Percentiles rank a stretch among this genome's conserved stretches.
phyloP scores from a whole-genome alignment of 2,797 vertebrate species.

The Pelodytes ibericus region DNA sequence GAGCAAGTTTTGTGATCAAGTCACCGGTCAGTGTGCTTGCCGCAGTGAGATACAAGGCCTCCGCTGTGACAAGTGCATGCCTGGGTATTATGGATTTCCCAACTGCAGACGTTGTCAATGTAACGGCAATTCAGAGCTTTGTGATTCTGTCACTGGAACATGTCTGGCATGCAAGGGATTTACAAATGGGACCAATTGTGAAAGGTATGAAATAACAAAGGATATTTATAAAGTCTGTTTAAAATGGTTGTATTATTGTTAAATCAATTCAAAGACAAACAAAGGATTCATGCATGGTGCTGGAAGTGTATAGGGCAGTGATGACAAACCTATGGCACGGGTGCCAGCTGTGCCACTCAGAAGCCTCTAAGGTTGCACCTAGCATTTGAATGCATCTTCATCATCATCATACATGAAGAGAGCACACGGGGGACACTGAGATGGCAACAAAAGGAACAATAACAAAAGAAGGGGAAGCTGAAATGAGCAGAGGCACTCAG shows the following conservation, averaged over 20 bases:
- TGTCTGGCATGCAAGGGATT: conserved; percentile 76
- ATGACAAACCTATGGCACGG: no score
- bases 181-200: conserved; percentile 74
- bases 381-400: no score
- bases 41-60: conserved; percentile 68
- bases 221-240: not conserved
- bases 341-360: no score
- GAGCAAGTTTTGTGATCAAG: conserved; percentile 76
- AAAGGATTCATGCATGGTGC: not conserved
- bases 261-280: not conserved
- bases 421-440: no score
- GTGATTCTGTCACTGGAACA: conserved; percentile 71
- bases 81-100: conserved; percentile 82
- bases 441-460: no score
- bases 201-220: conserved; percentile 68
- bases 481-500: no score
- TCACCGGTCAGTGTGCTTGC: conserved; percentile 82
- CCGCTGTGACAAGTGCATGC: conserved; percentile 74
- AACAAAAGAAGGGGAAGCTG: no score
- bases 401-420: no score
- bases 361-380: no score
- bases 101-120: conserved; percentile 78
- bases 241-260: not conserved
- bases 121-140: conserved; percentile 74
- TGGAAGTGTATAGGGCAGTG: no score